Evolutionary conservation across 1,140 invertebrate genomes (phyloP), one percentile per base, ranked within the genome.

Genomic region (Rhyzopertha dominica): DNA sequence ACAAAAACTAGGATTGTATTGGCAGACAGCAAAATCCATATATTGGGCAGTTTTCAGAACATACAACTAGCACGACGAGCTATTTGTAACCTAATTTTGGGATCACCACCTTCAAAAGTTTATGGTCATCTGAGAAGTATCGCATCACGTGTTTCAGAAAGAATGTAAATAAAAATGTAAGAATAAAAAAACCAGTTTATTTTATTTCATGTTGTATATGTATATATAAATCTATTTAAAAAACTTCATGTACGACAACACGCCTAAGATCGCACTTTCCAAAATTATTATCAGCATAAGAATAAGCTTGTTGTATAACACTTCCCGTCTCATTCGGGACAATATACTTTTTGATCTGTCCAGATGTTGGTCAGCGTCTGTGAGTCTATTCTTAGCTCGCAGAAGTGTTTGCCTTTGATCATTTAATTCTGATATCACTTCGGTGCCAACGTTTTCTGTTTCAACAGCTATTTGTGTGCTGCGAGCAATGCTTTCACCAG

Each of bases 1-100:
- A 99, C 96, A 7, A 98, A 97, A 73, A 98, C 95, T 0, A 82
- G 97, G 69, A 98, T 99, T 59, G 91, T 99, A 14, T 69, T 99
- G 38, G 95, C 95, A 28, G 95, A 98, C 63, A 82, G 78, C 47
- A 97, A 96, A 78, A 89, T 99, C 52, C 95, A 99, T 67, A 91
- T 99, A 44, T 74, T 99, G 29, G 97, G 97, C 25, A 95, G 95
- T 49, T 99, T 85, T 70, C 90, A 98, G 71, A 99, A 98, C 68
- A 97, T 99, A 49, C 86, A 93, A 57, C 65, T 96, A 41, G 97
- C 96, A 0, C 81, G 94, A 63, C 80, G 92, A 64, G 90, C 95
- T n/a, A 83, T 99, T 56, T 98, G 93, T 73, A 96, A 95, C 71
- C 75, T 99, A 16, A 99, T 99, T 63, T 73, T 99, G 54, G 97